Base-by-base conservation (phyloP, 2,888 invertebrate species). In the Aethes cnicana region DNA sequence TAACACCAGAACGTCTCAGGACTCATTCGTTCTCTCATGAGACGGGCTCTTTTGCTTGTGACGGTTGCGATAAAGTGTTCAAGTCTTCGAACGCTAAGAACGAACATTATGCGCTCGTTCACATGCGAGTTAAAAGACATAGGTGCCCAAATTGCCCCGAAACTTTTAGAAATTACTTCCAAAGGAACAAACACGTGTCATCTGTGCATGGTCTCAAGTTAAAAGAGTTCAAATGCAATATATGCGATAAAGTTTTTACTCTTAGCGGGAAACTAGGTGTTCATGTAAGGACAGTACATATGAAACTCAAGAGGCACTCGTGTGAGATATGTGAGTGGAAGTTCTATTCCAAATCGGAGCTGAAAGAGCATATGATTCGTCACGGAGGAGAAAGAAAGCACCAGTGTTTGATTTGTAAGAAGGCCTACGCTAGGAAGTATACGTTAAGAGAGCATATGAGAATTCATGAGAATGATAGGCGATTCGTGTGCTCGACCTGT, bases 311-410 rank as follows among this genome's bases (percentile, higher is more conserved):
- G 52, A 58, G 89, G 3, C 83, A 84, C 30, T 67, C 82, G 0
- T 91, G 91, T 46, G 76, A 83, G 7, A 68, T 88, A 0, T 91
- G 91, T 35, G 91, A 90, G 6, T 91, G 90, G 78, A 84, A 86
- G 46, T 91, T 91, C 60, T 91, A 90, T 56, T 89, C 90, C 0
- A 89, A 85, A 18, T 87, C 88, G 0, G 90, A 91, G 46, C 69
- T 91, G n/a, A 90, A 88, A 25, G 85, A 88, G 8, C 91, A 91
- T 32, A 91, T 90, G 88, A 60, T 91, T 0, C 79, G 84, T 5
- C 91, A 91, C 28, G 84, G 83, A 0, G 91, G 91, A 0, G 91
- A 91, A 47, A 77, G 86, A 3, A 90, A 87, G 47, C 87, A 81
- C 35, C 80, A 87, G 26, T 91, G 91, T 50, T 73, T 65, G 1